These are phyloP conservation scores for Porites divaricata DNA, from an alignment of 92 coral and sea anemone genomes.

Conservation along the genomic window DNA sequence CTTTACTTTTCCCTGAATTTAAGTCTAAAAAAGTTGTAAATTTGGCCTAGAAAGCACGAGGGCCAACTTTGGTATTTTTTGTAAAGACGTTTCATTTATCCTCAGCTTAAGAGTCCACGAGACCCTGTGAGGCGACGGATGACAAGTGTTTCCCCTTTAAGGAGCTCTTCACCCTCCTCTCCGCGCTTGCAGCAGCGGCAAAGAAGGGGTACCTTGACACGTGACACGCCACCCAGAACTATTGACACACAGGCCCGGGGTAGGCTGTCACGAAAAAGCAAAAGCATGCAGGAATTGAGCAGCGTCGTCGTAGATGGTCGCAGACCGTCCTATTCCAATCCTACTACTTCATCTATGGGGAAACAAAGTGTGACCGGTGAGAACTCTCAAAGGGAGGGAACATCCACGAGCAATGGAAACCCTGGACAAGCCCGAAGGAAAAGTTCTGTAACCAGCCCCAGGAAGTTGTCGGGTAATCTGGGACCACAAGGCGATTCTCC, in stretches of 20 bases:
- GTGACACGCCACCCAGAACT: slow-evolving; percentile 56
- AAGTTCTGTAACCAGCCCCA: slow-evolving; percentile 30
- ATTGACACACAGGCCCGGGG: slow-evolving; percentile 55
- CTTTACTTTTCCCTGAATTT: no score
- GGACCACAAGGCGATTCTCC: slow-evolving; percentile 38
- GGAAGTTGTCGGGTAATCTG: slow-evolving; percentile 30
- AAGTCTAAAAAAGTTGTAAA: no score
- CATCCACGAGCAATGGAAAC: background rate
- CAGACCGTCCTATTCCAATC: slow-evolving; percentile 33
- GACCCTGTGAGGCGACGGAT: slow-evolving; percentile 7
- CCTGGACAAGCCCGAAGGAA: slow-evolving; percentile 48
- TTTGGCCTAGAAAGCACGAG: background rate
- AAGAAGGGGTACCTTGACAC: slow-evolving; percentile 39
- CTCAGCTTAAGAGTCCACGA: slow-evolving; percentile 46
- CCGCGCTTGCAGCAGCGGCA: slow-evolving; percentile 36
- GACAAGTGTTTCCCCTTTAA: slow-evolving; percentile 16
- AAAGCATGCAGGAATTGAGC: slow-evolving; percentile 89
- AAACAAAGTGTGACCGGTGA: slow-evolving; percentile 28
- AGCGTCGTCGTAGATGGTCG: slow-evolving; percentile 13
- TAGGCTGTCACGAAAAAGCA: slow-evolving; percentile 63
- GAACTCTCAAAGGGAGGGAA: slow-evolving; percentile 1
- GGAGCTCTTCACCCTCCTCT: slow-evolving; percentile 37
- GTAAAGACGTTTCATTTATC: background rate
- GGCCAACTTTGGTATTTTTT: background rate
- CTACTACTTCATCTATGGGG: slow-evolving; percentile 28